Evolutionary conservation across 2,113 vertebrate genomes (phyloP).

Genomic region (Seriola dumerili): DNA sequence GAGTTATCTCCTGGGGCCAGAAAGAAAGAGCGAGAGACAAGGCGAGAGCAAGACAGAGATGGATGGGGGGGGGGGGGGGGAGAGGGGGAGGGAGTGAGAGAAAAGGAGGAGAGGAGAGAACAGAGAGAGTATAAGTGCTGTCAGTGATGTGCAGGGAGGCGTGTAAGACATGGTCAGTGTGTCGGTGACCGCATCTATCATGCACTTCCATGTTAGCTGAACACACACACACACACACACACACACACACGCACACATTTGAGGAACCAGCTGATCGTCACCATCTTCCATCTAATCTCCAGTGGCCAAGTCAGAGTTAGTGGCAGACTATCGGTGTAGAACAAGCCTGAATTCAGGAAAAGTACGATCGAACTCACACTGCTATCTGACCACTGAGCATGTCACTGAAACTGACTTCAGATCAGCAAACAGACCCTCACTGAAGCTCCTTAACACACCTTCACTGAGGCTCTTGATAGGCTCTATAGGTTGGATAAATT

Average conservation of each 20-base stretch:
- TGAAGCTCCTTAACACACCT: too few relatives aligned
- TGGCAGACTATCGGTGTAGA: background rate
- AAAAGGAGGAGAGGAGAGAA: too few relatives aligned
- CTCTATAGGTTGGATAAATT: background rate
- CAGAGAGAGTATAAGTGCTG: constrained; percentile 47
- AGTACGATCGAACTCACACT: background rate
- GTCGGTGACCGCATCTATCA: constrained; percentile 35
- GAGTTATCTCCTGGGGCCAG: constrained; percentile 73
- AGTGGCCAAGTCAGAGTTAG: background rate
- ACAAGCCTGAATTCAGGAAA: background rate
- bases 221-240: constrained; percentile 9
- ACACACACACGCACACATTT: constrained; percentile 7
- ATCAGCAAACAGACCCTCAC: background rate
- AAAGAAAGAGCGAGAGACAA: constrained; percentile 53
- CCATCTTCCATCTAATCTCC: constrained; percentile 4
- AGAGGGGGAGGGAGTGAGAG: background rate
- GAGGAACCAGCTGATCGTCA: constrained; percentile 12
- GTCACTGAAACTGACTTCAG: background rate
- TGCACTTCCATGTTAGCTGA: constrained; percentile 21
- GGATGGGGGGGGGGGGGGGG: constrained; percentile 45
- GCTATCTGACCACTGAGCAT: background rate
- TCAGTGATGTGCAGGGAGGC: constrained; percentile 65
- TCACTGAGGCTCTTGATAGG: background rate
- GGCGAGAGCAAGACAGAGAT: constrained; percentile 45
- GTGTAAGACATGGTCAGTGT: constrained; percentile 67